Evolutionary conservation across 2,113 vertebrate species (phyloP).

Genomic region (Bubalus kerabau): DNA sequence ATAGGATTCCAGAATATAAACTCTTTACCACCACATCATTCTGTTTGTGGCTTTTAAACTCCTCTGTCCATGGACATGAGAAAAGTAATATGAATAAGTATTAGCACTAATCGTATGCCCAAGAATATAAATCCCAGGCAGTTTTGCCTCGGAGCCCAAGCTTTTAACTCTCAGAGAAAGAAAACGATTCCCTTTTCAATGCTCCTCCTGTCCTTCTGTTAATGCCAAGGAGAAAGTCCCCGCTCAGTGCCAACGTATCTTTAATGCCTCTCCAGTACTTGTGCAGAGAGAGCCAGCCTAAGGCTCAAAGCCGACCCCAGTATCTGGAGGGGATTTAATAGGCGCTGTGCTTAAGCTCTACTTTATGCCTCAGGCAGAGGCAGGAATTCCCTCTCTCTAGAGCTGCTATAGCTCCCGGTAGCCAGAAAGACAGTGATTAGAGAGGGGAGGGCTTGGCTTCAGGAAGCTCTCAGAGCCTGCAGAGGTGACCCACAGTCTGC

Average conservation of each 20-base stretch:
- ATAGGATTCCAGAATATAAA: neutral
- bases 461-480: neutral
- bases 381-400: neutral
- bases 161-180: slow-evolving; percentile 15
- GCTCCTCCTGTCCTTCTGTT: neutral
- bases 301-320: neutral
- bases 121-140: slow-evolving; percentile 17
- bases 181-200: neutral
- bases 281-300: neutral
- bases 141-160: slow-evolving; percentile 30
- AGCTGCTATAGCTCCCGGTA: neutral
- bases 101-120: neutral
- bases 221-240: neutral
- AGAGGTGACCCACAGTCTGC: neutral
- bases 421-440: neutral
- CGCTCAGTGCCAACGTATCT: neutral
- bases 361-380: neutral
- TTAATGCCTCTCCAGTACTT: neutral
- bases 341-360: neutral
- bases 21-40: neutral
- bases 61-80: neutral
- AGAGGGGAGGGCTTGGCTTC: neutral
- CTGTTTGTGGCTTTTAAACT: neutral
- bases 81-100: neutral
- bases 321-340: neutral